Conservation (phyloP, 2,113 vertebrate species). For the Leucopternis melanops region DNA sequence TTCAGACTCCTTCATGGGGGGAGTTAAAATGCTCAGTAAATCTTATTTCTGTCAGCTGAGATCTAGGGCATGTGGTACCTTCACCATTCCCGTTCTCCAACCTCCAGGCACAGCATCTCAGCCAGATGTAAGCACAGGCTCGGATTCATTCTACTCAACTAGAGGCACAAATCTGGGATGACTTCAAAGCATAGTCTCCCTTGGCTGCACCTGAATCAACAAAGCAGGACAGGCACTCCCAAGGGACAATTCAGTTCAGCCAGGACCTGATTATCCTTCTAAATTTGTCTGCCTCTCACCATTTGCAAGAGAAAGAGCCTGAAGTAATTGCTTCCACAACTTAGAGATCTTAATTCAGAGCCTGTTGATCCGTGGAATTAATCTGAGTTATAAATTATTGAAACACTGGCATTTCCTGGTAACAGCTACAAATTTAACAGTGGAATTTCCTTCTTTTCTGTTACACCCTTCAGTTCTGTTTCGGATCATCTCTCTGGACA, state of each 20-base stretch:
- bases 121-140: not conserved
- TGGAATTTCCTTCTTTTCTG: not conserved
- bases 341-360: not conserved
- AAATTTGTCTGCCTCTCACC: not conserved
- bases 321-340: not conserved
- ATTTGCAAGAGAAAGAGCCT: not conserved
- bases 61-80: not conserved
- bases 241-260: not conserved
- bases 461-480: constrained; percentile 58
- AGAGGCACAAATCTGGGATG: not conserved
- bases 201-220: not conserved
- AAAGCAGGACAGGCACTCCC: not conserved
- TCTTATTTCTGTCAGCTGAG: not conserved
- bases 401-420: not conserved
- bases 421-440: not conserved
- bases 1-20: not conserved
- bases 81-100: not conserved
- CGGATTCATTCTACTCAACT: not conserved
- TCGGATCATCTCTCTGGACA: constrained; percentile 67
- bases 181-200: not conserved
- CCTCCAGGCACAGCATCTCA: not conserved
- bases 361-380: not conserved
- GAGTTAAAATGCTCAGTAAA: not conserved
- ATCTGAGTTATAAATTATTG: not conserved
- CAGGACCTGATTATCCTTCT: not conserved